Base-by-base conservation (phyloP, 2,888 invertebrate genomes). In the Harpalus rufipes region DNA sequence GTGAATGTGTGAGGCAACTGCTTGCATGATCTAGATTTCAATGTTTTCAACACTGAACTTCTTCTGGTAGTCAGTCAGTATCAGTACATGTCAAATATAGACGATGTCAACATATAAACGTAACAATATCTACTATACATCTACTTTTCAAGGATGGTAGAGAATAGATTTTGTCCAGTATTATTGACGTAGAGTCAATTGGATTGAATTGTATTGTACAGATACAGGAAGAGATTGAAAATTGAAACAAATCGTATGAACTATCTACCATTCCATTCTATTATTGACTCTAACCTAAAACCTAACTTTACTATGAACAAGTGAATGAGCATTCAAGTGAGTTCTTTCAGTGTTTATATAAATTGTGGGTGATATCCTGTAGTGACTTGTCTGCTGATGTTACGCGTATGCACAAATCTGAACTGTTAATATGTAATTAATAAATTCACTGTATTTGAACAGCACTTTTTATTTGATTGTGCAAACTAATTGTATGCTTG, bases 391-490 rank as follows among this genome's bases (percentile, higher is more conserved):
- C 68, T 58, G 85, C 85, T 85, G 85, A 84, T 81, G 68, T 81
- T 59, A 61, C 63, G 78, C 76, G 58, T 76, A 79, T 85, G 85
- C 85, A 85, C 85, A 85, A 79, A 85, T 84, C 72, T 85, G 80
- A 85, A 80, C 80, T 85, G 85, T 85, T 85, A 80, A 85, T 85
- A 85, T 85, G 85, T 85, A 85, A 85, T 85, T 79, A 85, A 85
- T 85, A 51, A 80, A 58, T 80, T 79, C 68, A 80, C 58, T 85
- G 85, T 84, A 84, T 84, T 83, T 76, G 51, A 83, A 61, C 25
- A 59, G 83, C 83, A 83, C 83, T 84, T 78, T 78, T 78, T 16
- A 84, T 61, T 61, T 81, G 7, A 61, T n/a, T 80, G 41, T 80
- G 44, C 32, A 14, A 32, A 76, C 14, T 32, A 10, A 51, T 76